Base-by-base conservation (phyloP, 1,140 invertebrate genomes). In the Drosophila oshimai region DNA sequence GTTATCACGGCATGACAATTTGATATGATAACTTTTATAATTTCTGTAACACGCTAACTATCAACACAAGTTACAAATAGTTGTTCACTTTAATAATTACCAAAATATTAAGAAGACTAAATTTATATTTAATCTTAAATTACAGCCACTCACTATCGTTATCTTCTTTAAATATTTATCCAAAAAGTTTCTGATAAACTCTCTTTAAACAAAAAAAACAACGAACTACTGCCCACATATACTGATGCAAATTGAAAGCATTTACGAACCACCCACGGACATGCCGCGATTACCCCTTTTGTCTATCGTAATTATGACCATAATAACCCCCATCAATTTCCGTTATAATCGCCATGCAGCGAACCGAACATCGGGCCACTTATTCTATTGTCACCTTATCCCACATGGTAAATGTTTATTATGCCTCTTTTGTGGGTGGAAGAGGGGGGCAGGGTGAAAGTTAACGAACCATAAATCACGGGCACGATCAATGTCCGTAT, bases 401-500 rank as follows among this genome's bases (percentile, higher is more conserved):
- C 50, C 26, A 57, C 44, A 50, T 24, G 36, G 62, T 42, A 65
- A 34, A 36, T 71, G 61, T 74, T 57, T 57, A 64, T 74, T 57
- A 64, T 53, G 22, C 37, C 41, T 28, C 12, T 42, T 29, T 51
- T 37, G 41, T 61, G 31, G 39, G 17, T 24, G 28, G 13, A 24
- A 3, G 24, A 7, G n/a, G 15, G 42, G 10, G 24, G 1, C 12
- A 10, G 42, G 42, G 62, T 18, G 44, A 65, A 65, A 67, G 60
- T 42, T 65, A 67, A 62, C 67, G 58, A 78, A 73, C 68, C 74
- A 78, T 77, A 78, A 78, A 78, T 78, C 74, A 61, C 58, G 55
- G 47, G 65, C 64, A 67, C 72, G 65, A 77, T 76, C 73, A 77
- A 76, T 77, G 73, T 64, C 60, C 60, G 31, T 64, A 61, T 64